These are phyloP conservation scores for Micromys minutus DNA, from an alignment of 2,113 vertebrate genomes.

Conservation along the genomic window DNA sequence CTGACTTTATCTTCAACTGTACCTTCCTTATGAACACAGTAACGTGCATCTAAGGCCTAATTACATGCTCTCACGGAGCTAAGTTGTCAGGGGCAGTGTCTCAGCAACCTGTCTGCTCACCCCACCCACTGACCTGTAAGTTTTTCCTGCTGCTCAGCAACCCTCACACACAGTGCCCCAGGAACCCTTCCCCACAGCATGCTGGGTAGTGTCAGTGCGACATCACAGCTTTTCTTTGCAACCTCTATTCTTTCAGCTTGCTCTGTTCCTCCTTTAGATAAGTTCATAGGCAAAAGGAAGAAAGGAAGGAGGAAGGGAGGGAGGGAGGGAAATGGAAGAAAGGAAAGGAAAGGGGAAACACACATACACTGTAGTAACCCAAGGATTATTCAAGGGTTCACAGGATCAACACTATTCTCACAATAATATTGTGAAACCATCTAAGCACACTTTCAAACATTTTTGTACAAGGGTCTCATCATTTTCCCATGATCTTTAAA, in stretches of 20 bases:
- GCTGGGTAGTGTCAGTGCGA: neutral
- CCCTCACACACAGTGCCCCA: neutral
- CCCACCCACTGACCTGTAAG: neutral
- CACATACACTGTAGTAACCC: neutral
- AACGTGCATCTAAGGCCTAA: neutral
- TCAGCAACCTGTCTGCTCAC: neutral
- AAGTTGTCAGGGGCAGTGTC: neutral
- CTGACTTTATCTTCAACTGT: constrained; percentile 21
- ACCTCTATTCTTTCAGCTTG: neutral
- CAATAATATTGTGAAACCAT: neutral
- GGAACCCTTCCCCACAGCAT: neutral
- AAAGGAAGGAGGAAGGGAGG: neutral
- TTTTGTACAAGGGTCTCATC: neutral
- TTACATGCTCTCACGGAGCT: neutral
- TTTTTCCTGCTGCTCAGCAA: neutral
- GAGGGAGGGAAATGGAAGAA: neutral
- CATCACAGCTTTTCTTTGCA: neutral
- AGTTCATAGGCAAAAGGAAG: neutral
- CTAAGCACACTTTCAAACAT: neutral
- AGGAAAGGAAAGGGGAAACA: neutral
- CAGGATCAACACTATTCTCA: neutral
- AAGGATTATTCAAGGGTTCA: neutral
- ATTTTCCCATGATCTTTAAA: neutral
- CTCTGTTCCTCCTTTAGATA: neutral
- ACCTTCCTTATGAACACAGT: neutral